Evolutionary conservation across 2,797 vertebrate genomes (phyloP), one percentile per base, ranked within the genome.

Genomic region (Hoplostethus mediterraneus): DNA sequence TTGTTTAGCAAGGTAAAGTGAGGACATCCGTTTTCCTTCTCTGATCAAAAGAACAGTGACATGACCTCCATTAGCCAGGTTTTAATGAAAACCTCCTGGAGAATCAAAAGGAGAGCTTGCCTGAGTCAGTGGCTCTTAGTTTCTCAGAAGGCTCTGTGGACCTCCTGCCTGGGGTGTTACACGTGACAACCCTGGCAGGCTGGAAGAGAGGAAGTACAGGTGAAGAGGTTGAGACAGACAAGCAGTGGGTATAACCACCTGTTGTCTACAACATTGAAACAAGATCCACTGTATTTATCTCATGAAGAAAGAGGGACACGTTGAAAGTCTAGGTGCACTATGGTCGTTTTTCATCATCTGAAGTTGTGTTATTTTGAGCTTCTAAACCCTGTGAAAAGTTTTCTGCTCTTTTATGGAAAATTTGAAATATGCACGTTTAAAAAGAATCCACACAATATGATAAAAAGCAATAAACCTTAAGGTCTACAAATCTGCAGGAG

Each of bases 111-210:
- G 56, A 54, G 60, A 63, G 53, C 63, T 48, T 58, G 61, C 31
- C 47, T 69, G 63, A 49, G 48, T 82, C 79, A 79, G 13, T 71
- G 58, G 51, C 36, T 51, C 33, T 55, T 60, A 0, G 36, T 70
- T 88, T 89, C 85, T 72, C 48, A 61, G 80, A 90, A 79, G 61
- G 82, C 63, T 78, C 69, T 73, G 31, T 63, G 40, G 65, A 79
- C 49, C 30, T 17, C 72, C 33, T 21, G 61, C 59, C 74, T 25
- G 72, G 16, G 63, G 73, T 62, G 56, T 49, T 67, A 11, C 40
- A 53, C 3, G 0, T 59, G 71, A 54, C 28, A 47, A 77, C 71
- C 69, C 65, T 56, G 16, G 63, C 21, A 25, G 36, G 56, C 36
- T 16, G 42, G 55, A 11, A 64, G 25, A 5, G n/a, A 30, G 12